These are phyloP conservation scores for Drosophila quadrilineata DNA, from an alignment of 1,140 invertebrate genomes.

Conservation along the genomic window DNA sequence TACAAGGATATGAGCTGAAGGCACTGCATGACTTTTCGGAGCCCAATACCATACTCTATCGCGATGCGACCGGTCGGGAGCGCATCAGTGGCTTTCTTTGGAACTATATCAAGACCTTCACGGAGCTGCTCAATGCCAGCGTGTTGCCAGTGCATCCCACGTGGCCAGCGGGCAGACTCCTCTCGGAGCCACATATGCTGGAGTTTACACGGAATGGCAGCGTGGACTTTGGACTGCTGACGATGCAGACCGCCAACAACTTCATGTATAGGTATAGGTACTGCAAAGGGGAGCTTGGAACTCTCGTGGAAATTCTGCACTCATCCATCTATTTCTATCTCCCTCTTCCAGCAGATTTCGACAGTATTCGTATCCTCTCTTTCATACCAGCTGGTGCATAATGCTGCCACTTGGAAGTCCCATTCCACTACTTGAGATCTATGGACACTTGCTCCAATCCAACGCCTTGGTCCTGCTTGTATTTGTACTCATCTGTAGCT, in stretches of 20 bases:
- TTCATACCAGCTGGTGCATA: constrained; percentile 35
- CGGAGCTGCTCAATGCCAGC: background rate
- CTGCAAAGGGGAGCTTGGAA: no score
- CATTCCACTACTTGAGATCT: background rate
- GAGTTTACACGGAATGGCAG: constrained; percentile 36
- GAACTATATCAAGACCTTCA: constrained; percentile 29
- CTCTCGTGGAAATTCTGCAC: no score
- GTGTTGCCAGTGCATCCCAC: constrained; percentile 13
- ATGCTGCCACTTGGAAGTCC: constrained; percentile 47
- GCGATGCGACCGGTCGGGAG: constrained; percentile 5
- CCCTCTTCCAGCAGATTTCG: background rate
- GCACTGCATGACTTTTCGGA: constrained; percentile 44
- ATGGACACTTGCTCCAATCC: constrained; percentile 12
- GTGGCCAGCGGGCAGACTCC: background rate
- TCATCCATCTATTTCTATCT: background rate
- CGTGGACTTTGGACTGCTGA: constrained; percentile 37
- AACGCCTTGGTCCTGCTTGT: constrained; percentile 4
- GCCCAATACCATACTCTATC: constrained; percentile 33
- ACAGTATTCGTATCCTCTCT: constrained; percentile 43
- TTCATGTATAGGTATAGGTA: no score
- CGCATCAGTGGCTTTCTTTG: constrained; percentile 42
- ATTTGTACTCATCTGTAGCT: background rate
- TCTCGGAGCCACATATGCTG: constrained; percentile 27
- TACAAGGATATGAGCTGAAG: constrained; percentile 22
- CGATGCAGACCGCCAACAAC: background rate